A percentile compares a stretch with the other conserved stretches of the same genome.
Conservation (phyloP, 2,797 vertebrate species). For the Protonibea diacanthus region DNA sequence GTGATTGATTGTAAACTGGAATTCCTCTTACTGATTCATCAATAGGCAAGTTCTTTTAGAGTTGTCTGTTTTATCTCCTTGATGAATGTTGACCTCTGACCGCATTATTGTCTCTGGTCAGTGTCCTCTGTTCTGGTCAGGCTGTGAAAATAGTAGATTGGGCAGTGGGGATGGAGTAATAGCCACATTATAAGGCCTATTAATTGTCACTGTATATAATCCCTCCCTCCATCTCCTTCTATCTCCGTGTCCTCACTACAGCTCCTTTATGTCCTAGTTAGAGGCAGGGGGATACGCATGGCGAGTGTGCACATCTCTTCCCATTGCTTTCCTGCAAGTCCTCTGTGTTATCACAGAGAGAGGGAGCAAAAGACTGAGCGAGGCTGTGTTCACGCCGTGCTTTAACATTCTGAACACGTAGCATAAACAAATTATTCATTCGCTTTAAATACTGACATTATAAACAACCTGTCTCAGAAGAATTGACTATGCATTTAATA, state of each 20-base stretch:
- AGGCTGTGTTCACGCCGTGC: constrained; percentile 2
- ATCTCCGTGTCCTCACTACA: constrained; percentile 35
- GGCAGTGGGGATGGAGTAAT: constrained; percentile 27
- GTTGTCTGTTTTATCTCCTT: constrained; percentile 70
- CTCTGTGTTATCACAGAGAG: constrained; percentile 38
- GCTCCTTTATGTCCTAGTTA: constrained; percentile 52
- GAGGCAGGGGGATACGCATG: constrained; percentile 30
- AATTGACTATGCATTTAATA: neutral
- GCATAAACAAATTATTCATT: neutral
- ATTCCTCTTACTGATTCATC: constrained; percentile 46
- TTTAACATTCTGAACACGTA: constrained; percentile 32
- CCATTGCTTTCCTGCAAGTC: constrained; percentile 29
- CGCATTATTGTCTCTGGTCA: constrained; percentile 61
- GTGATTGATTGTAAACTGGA: constrained; percentile 50
- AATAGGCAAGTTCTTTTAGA: constrained; percentile 23
- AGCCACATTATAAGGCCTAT: constrained; percentile 44
- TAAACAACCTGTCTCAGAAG: neutral
- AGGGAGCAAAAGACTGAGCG: constrained; percentile 19
- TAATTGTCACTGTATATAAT: constrained; percentile 41
- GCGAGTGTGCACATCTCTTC: neutral
- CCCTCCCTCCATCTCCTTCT: constrained; percentile 22
- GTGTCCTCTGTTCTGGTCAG: constrained; percentile 44
- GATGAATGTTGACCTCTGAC: constrained; percentile 77
- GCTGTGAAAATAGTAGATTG: constrained; percentile 36
- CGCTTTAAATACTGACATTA: neutral